These are phyloP conservation scores for Papilio helenus DNA, from an alignment of 1,140 invertebrate species.

Conservation along the genomic window DNA sequence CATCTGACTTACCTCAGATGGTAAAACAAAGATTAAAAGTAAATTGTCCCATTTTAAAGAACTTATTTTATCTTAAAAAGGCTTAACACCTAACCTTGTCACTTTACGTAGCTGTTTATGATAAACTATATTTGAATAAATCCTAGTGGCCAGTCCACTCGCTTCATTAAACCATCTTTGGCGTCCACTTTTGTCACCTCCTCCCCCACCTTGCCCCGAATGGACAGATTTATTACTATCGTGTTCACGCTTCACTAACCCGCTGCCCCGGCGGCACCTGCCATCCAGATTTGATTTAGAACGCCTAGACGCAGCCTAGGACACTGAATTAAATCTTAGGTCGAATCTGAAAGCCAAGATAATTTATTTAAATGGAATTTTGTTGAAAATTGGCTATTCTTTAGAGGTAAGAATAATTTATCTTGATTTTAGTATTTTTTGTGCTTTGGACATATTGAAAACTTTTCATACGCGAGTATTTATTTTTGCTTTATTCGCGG, in stretches of 20 bases:
- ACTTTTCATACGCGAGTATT: no score
- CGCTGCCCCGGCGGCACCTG: conserved; percentile 57
- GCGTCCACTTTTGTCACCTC: conserved; percentile 50
- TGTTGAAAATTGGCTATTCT: conserved; percentile 13
- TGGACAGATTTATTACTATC: conserved; percentile 72
- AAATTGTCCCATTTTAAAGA: not conserved
- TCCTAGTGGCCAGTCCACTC: conserved; percentile 41
- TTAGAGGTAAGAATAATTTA: not conserved
- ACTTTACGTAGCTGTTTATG: not conserved
- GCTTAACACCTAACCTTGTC: no score
- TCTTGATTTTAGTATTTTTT: not conserved
- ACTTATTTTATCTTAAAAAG: no score
- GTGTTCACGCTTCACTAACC: conserved; percentile 61
- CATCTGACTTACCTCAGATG: not conserved
- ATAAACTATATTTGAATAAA: not conserved
- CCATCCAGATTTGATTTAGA: conserved; percentile 69
- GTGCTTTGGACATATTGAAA: not conserved
- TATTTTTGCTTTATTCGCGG: no score
- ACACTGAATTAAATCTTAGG: conserved; percentile 58
- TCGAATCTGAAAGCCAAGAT: conserved; percentile 31
- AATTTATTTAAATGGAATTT: conserved; percentile 33
- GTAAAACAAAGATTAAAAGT: not conserved
- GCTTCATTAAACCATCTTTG: conserved; percentile 53
- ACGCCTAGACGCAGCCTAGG: conserved; percentile 56
- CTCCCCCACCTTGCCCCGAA: conserved; percentile 43